Base-by-base conservation (phyloP, 1,140 invertebrate genomes). In the Formica exsecta region DNA sequence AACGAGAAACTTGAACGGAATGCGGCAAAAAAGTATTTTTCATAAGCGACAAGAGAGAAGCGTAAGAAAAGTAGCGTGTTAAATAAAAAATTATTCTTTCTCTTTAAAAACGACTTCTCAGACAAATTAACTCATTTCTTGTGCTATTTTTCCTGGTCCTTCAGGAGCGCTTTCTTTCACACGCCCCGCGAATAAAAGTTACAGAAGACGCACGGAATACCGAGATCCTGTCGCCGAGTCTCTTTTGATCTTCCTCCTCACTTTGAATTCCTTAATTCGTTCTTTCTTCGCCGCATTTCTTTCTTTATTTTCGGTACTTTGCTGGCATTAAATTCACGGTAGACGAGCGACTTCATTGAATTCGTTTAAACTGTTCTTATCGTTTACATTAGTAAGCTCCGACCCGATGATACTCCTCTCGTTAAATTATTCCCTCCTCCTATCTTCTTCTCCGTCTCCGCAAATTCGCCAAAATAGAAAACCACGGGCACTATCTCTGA, bases 321-420 rank as follows among this genome's bases (percentile, higher is more conserved):
- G 79, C 68, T 41, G 79, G 79, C 68, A 83, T 83, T 73, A 83
- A 83, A 83, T 83, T 83, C 79, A 83, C 79, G 68, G 79, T 83
- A 74, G 68, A 83, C 68, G 38, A 41, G 54, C 76, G 57, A 73
- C 79, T 83, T 83, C 79, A 83, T 83, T 83, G 79, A 83, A 83
- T 83, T 83, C 79, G 68, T 83, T 83, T 83, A 83, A 83, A 83
- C 79, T 83, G 79, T 83, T 83, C 79, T 83, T 74, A 83, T 83
- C 79, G 79, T 57, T 83, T 83, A 83, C 79, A 83, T 83, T 83
- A 83, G 79, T 83, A 83, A 83, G 79, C 51, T 44, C 79, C 68
- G 54, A 83, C 54, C 79, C 68, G 68, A 83, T 83, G 68, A 83
- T 83, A 83, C 79, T 62, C 38, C 19, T 61, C 79, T 83, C 79